These are phyloP conservation scores for Maniola hyperantus DNA, from an alignment of 2,888 invertebrate species.

Conservation along the genomic window DNA sequence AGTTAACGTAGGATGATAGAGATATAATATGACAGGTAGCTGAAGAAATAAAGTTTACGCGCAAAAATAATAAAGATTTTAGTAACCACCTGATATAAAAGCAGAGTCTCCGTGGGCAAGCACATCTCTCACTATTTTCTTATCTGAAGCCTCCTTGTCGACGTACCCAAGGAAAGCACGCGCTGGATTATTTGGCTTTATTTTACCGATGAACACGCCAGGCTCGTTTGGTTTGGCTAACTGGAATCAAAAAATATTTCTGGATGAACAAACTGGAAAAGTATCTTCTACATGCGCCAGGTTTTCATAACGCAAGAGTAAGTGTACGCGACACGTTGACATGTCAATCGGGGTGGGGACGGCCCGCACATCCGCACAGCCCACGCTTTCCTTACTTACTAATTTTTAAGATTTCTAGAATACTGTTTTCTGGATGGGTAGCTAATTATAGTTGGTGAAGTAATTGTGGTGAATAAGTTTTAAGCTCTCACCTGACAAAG, in stretches of 20 bases:
- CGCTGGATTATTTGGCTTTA: slow-evolving; percentile 94
- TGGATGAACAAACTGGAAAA: neutral
- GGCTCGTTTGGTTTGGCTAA: slow-evolving; percentile 90
- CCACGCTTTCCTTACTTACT: too few relatives aligned
- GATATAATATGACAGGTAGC: too few relatives aligned
- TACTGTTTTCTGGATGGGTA: too few relatives aligned
- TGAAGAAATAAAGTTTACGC: too few relatives aligned
- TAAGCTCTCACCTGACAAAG: slow-evolving; percentile 86
- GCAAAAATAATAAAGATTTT: neutral
- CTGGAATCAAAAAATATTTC: slow-evolving; percentile 47
- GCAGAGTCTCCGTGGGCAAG: slow-evolving; percentile 95
- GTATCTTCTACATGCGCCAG: too few relatives aligned
- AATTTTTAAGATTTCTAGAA: too few relatives aligned
- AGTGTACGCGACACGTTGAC: too few relatives aligned
- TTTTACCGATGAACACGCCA: slow-evolving; percentile 98
- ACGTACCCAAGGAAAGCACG: slow-evolving; percentile 98
- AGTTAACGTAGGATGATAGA: too few relatives aligned
- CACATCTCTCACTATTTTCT: slow-evolving; percentile 95
- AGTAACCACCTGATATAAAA: slow-evolving; percentile 91
- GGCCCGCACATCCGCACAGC: too few relatives aligned
- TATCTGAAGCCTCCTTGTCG: slow-evolving; percentile 94
- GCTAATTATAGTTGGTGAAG: too few relatives aligned
- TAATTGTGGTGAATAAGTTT: neutral
- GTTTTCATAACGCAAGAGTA: too few relatives aligned
- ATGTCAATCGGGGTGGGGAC: too few relatives aligned